Evolutionary conservation across 2,113 vertebrate species (phyloP).

Genomic region (Grus americana): DNA sequence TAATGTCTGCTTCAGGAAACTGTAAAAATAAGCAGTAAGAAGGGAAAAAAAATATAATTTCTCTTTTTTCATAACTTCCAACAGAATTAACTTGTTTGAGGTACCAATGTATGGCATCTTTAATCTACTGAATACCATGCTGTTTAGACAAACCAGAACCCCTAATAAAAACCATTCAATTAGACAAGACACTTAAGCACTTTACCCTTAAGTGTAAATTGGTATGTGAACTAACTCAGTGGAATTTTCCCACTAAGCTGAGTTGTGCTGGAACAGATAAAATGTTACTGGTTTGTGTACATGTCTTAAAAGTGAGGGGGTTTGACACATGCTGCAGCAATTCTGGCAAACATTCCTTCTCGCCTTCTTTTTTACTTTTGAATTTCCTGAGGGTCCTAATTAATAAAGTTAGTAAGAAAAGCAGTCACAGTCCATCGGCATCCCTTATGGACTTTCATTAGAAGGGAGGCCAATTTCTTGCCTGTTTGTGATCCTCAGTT

Average conservation of each 20-base stretch:
- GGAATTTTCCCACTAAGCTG: constrained; percentile 30
- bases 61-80: constrained; percentile 5
- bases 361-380: neutral
- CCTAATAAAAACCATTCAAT: constrained; percentile 23
- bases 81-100: neutral
- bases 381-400: constrained; percentile 48
- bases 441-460: neutral
- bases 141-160: constrained; percentile 16
- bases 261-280: neutral
- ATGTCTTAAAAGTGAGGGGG: neutral
- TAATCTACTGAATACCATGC: neutral
- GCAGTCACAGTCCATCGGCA: neutral
- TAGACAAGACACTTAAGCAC: constrained; percentile 18
- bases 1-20: neutral
- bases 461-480: neutral
- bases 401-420: constrained; percentile 34
- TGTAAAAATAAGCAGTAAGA: neutral
- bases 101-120: neutral
- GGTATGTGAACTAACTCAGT: neutral
- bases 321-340: neutral
- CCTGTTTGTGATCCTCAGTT: neutral
- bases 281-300: neutral
- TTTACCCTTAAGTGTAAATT: constrained; percentile 48
- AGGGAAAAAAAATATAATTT: neutral
- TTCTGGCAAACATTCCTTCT: neutral